These are phyloP conservation scores for Ophioninae sp. DNA, from an alignment of 2,888 invertebrate species.

Conservation along the genomic window DNA sequence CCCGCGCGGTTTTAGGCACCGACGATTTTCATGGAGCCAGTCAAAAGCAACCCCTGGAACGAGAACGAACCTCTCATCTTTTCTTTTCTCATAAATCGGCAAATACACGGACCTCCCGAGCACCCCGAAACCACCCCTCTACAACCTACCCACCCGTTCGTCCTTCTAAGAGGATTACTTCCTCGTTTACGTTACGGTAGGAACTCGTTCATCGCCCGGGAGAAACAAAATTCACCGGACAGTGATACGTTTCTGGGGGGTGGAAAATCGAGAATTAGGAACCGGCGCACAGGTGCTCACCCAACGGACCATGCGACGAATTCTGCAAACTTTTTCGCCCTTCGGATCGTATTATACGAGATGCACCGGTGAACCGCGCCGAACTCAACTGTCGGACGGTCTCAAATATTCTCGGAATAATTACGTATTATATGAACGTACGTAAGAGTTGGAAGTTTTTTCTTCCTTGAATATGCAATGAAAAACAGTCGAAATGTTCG, in stretches of 20 bases:
- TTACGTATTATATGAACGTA: neutral
- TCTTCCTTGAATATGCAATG: neutral
- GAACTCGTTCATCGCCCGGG: slow-evolving; percentile 7
- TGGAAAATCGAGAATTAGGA: slow-evolving; percentile 57
- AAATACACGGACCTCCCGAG: slow-evolving; percentile 3
- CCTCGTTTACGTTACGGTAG: slow-evolving; percentile 29
- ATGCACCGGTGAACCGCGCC: slow-evolving; percentile 29
- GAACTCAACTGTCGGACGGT: slow-evolving; percentile 14
- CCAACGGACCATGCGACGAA: slow-evolving; percentile 23
- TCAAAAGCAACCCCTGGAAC: slow-evolving; percentile 39
- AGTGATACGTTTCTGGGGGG: slow-evolving; percentile 44
- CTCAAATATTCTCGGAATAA: slow-evolving; percentile 20
- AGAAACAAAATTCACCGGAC: slow-evolving; percentile 38
- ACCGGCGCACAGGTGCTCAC: slow-evolving; percentile 45
- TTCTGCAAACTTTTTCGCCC: slow-evolving; percentile 46
- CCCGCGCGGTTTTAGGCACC: slow-evolving; percentile 29
- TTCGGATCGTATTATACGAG: slow-evolving; percentile 50
- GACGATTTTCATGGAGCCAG: slow-evolving; percentile 34
- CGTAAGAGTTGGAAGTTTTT: neutral
- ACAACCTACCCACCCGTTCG: slow-evolving; percentile 48
- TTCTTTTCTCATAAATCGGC: slow-evolving; percentile 65
- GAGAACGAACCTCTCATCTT: slow-evolving; percentile 63
- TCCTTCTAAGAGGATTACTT: slow-evolving; percentile 70
- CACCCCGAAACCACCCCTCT: slow-evolving; percentile 7
- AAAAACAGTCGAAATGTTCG: neutral